phyloP scores from a whole-genome alignment of 1,140 invertebrate genomes.

The Colletes gigas region DNA sequence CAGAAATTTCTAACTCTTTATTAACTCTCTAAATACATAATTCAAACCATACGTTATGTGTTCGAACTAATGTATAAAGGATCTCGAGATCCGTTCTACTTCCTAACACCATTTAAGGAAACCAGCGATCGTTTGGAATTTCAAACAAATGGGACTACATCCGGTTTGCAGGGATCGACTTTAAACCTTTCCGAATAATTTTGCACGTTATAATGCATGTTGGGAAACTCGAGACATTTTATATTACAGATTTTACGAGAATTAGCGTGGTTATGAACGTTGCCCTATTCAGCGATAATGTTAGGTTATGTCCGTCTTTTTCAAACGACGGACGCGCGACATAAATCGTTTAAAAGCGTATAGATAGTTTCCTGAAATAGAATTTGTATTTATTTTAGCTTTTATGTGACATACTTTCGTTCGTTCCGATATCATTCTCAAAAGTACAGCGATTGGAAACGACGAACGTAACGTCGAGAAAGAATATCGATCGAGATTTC shows the following conservation, averaged over 20 bases:
- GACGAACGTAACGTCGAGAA: no score
- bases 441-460: background rate
- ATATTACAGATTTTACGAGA: background rate
- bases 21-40: no score
- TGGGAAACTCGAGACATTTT: background rate
- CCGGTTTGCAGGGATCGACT: no score
- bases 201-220: no score
- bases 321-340: no score
- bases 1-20: no score
- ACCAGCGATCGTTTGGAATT: background rate
- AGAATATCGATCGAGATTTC: background rate
- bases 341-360: no score
- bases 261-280: background rate
- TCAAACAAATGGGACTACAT: background rate
- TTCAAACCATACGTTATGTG: no score
- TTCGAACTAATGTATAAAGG: no score
- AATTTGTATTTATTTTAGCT: no score
- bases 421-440: background rate
- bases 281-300: background rate
- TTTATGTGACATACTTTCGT: background rate
- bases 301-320: background rate
- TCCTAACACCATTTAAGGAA: constrained; percentile 6
- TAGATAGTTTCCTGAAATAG: no score
- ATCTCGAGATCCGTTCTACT: background rate
- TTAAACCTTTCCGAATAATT: no score